Evolutionary conservation across 2,797 vertebrate species (phyloP), one percentile per base, ranked within the genome.

Genomic region (Mallotus villosus): DNA sequence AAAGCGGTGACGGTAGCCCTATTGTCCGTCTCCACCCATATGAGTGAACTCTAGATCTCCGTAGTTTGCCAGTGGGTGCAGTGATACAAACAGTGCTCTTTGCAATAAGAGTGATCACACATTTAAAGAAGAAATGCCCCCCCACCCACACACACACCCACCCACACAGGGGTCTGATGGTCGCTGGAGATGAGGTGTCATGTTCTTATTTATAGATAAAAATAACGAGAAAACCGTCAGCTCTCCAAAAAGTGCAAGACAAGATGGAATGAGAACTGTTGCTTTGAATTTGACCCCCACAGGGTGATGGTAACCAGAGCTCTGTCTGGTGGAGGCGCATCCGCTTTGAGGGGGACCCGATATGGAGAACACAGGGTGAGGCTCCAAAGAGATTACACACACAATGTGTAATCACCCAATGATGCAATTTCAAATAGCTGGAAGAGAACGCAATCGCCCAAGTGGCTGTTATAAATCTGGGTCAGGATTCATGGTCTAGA

Each of bases 391-490:
- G 70, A 53, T 74, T 68, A 27, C 61, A 67, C 67, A 53, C 78
- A 61, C 29, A 61, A 78, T 81, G 22, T 49, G 66, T 73, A 29
- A 76, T 83, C 77, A 63, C 55, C 41, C 32, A 57, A 76, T 84
- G 85, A 87, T 81, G 78, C 74, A 77, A 75, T 75, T 65, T 66
- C 73, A 78, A 67, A 73, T 63, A 72, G 29, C 25, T 4, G 32
- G 72, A 41, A 65, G 77, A 55, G 66, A 75, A 74, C 24, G 70
- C 70, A 68, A 78, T 73, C 75, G 5, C 71, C 72, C 22, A 71
- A 46, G 34, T 76, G 60, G 73, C 63, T 21, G 49, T 32, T 68
- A 46, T 34, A 0, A 55, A 41, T 69, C 70, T 71, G 41, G 64
- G 55, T 68, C 59, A 74, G 27, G 67, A 68, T 76, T 74, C 53